phyloP scores from a whole-genome alignment of 2,797 vertebrate species.

The Pseudomugil gertrudae region DNA sequence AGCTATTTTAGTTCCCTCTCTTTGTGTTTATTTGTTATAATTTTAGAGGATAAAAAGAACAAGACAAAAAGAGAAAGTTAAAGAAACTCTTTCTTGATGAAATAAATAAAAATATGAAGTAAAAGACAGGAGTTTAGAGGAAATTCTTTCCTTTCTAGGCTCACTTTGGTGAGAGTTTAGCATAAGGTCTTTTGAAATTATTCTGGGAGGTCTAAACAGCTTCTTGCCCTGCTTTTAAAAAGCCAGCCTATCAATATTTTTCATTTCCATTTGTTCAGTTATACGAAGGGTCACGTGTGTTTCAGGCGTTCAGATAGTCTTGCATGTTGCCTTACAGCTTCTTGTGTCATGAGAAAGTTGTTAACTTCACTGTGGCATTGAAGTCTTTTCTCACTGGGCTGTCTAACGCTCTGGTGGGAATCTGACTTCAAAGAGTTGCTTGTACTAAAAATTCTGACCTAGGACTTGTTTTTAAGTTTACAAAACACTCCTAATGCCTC shows the following conservation, averaged over 20 bases:
- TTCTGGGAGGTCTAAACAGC: slow-evolving; percentile 62
- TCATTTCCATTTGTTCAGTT: slow-evolving; percentile 61
- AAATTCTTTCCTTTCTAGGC: slow-evolving; percentile 49
- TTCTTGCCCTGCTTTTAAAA: slow-evolving; percentile 53
- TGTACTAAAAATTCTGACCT: slow-evolving; percentile 73
- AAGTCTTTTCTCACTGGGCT: slow-evolving; percentile 64
- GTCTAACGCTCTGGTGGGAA: slow-evolving; percentile 58
- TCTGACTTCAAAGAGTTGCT: slow-evolving; percentile 74
- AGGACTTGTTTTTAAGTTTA: slow-evolving; percentile 62
- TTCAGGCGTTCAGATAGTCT: slow-evolving; percentile 69
- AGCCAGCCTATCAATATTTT: slow-evolving; percentile 73
- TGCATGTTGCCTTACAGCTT: slow-evolving; percentile 72
- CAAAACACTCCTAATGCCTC: slow-evolving; percentile 59
- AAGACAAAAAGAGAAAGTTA: background rate
- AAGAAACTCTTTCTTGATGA: background rate
- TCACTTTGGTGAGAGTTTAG: slow-evolving; percentile 66
- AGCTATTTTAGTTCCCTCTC: slow-evolving; percentile 19
- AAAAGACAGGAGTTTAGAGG: slow-evolving; percentile 44
- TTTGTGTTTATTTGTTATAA: slow-evolving; percentile 46
- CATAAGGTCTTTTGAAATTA: slow-evolving; percentile 69
- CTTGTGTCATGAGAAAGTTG: slow-evolving; percentile 68
- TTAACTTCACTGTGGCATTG: slow-evolving; percentile 68
- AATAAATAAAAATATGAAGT: slow-evolving; percentile 18
- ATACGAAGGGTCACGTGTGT: slow-evolving; percentile 73
- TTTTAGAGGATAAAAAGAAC: slow-evolving; percentile 10